A percentile compares a stretch with the other conserved stretches of the same genome.
These are phyloP conservation scores for Drosophila pegasa DNA, from an alignment of 2,888 invertebrate species.

Conservation along the genomic window DNA sequence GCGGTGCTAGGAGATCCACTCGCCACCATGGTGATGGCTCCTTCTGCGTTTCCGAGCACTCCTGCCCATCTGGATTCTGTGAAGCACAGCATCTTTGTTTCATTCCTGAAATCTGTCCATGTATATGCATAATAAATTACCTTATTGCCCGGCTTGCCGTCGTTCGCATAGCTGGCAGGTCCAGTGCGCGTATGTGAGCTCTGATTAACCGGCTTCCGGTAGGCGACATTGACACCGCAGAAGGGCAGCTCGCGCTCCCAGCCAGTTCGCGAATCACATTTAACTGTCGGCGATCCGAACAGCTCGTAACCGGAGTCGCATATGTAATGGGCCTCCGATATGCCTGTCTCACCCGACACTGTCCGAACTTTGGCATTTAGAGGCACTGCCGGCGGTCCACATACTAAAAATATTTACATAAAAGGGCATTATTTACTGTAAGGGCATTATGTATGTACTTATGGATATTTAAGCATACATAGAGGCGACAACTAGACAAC, in stretches of 20 bases:
- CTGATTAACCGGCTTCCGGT: conserved; percentile 94
- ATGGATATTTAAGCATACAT: neutral
- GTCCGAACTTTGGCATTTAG: conserved; percentile 90
- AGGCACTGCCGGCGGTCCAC: conserved; percentile 94
- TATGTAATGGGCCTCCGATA: conserved; percentile 90
- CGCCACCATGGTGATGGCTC: conserved; percentile 98
- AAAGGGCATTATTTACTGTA: conserved; percentile 1
- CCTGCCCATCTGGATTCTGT: conserved; percentile 93
- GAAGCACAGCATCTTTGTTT: no score
- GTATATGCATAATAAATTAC: conserved; percentile 43
- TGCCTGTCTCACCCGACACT: conserved; percentile 66
- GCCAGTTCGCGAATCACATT: conserved; percentile 89
- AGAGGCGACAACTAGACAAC: neutral
- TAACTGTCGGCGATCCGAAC: conserved; percentile 90
- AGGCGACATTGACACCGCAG: conserved; percentile 95
- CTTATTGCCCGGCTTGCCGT: conserved; percentile 91
- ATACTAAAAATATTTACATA: conserved; percentile 83
- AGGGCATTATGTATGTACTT: neutral
- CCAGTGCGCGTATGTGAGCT: conserved; percentile 95
- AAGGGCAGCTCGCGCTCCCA: conserved; percentile 94
- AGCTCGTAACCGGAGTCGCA: conserved; percentile 96
- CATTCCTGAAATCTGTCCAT: neutral
- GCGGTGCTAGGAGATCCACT: conserved; percentile 93
- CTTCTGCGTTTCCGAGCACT: conserved; percentile 95
- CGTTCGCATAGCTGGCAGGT: conserved; percentile 93